Base-by-base conservation (phyloP, 2,888 invertebrate genomes). In the Megalurothrips usitatus region DNA sequence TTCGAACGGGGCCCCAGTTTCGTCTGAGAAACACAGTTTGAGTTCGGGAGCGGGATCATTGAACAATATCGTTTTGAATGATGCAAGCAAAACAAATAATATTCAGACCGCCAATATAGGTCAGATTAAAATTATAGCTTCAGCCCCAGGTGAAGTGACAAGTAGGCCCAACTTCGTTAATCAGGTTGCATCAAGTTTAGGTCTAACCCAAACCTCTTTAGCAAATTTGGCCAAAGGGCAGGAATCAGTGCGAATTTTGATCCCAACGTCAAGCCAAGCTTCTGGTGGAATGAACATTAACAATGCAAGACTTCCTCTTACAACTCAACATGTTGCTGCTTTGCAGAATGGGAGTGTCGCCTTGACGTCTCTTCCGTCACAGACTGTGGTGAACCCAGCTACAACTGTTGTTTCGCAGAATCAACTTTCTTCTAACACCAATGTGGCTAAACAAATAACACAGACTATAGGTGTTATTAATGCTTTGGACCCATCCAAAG, bases 1-100 rank as follows among this genome's bases (percentile, higher is more conserved):
- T 87, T 90, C 92, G 86, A 91, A 91, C 90, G 91, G 91, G 88
- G 91, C 90, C 89, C 90, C 91, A 88, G 89, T 90, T 89, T 87
- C 89, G 85, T 86, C 87, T 85, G 89, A 89, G 88, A 90, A 90
- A 89, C 90, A 90, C 88, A 89, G 89, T 88, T 89, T 90, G 87
- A 88, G 90, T 85, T 91, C 90, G 88, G 90, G 91, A 87, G 89
- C 90, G 86, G 87, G 89, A 84, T 87, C 84, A 80, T 83, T 85
- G 81, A 84, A 88, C 85, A 88, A 87, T 84, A 85, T 85, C 82
- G 82, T 85, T 83, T 82, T 85, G 81, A 85, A 85, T 83, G 85
- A 85, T 82, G 82, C 84, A 63, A 84, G 83, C 82, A 85, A 85
- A 84, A 83, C 84, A 81, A 83, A 75, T 26, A 75, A n/a, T 12